A percentile compares a stretch with the other conserved stretches of the same genome.
These are phyloP conservation scores for Cheilosia grossa DNA, from an alignment of 2,888 invertebrate genomes.

Conservation along the genomic window DNA sequence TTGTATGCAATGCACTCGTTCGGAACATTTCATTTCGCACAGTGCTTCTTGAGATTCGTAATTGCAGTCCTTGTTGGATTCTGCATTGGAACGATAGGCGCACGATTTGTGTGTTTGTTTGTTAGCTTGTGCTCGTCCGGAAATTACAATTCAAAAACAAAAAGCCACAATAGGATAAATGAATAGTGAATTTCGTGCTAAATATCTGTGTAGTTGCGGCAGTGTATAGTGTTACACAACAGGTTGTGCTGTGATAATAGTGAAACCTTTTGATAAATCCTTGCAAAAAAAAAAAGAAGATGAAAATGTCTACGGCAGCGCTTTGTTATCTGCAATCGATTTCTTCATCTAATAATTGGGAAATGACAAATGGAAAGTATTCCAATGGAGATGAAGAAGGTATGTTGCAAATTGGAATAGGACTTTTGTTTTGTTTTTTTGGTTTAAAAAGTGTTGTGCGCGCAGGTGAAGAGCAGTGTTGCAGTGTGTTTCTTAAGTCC, in stretches of 20 bases:
- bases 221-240: conserved; percentile 3
- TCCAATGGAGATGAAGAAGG: conserved; percentile 36
- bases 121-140: conserved; percentile 21
- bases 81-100: conserved; percentile 50
- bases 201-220: conserved; percentile 10
- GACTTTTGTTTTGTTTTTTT: too few relatives aligned
- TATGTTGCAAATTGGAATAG: conserved; percentile 9
- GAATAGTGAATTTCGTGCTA: conserved; percentile 10
- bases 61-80: conserved; percentile 50
- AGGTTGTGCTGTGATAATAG: conserved; percentile 5
- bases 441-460: too few relatives aligned
- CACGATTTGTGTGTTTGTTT: conserved; percentile 9
- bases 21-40: conserved; percentile 41
- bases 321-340: conserved; percentile 76
- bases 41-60: conserved; percentile 27
- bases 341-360: conserved; percentile 75
- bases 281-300: conserved; percentile 17
- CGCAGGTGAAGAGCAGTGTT: too few relatives aligned
- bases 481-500: too few relatives aligned
- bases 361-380: conserved; percentile 71
- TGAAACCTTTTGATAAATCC: conserved; percentile 8
- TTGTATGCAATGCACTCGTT: conserved; percentile 54
- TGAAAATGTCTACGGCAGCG: conserved; percentile 76
- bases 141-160: conserved; percentile 14
- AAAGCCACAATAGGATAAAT: conserved; percentile 27